Conservation (phyloP, 2,888 invertebrate genomes). For the Tribolium freemani region DNA sequence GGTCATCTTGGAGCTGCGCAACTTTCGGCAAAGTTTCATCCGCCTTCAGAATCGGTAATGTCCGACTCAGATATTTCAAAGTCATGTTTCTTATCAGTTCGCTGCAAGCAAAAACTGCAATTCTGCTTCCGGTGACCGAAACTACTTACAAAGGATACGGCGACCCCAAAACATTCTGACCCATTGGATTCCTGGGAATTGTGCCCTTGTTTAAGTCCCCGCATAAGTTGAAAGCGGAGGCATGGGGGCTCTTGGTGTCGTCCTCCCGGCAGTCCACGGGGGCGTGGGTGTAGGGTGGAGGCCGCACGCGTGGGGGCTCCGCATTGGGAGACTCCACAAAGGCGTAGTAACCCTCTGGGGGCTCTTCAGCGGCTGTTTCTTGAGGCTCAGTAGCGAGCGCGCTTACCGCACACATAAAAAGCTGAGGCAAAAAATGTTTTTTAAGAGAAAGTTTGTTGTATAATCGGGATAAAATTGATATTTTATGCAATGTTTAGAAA, state of each 20-base stretch:
- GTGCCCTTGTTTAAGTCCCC: conserved; percentile 91
- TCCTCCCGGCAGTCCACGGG: conserved; percentile 80
- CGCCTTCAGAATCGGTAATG: conserved; percentile 88
- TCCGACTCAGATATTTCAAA: conserved; percentile 87
- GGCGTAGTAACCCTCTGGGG: conserved; percentile 87
- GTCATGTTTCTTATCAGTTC: conserved; percentile 92
- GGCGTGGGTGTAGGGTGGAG: conserved; percentile 87
- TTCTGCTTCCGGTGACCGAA: not conserved
- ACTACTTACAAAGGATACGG: conserved; percentile 88
- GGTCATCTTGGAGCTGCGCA: conserved; percentile 77
- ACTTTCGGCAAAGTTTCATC: conserved; percentile 93
- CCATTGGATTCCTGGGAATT: conserved; percentile 90
- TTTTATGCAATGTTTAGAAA: not conserved
- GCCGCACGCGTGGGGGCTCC: conserved; percentile 87
- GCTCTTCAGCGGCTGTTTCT: conserved; percentile 64
- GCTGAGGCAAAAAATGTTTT: conserved; percentile 5
- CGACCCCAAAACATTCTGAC: conserved; percentile 82
- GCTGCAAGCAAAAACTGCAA: conserved; percentile 68
- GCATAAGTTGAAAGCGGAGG: conserved; percentile 86
- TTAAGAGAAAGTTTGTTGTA: not conserved
- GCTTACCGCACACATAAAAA: not conserved
- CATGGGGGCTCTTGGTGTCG: conserved; percentile 70
- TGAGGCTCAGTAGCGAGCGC: not conserved
- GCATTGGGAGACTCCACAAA: conserved; percentile 91
- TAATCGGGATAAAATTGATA: not conserved